Percentiles rank a stretch among this genome's conserved stretches.
phyloP scores from a whole-genome alignment of 2,797 vertebrate species.

The Pygocentrus nattereri region DNA sequence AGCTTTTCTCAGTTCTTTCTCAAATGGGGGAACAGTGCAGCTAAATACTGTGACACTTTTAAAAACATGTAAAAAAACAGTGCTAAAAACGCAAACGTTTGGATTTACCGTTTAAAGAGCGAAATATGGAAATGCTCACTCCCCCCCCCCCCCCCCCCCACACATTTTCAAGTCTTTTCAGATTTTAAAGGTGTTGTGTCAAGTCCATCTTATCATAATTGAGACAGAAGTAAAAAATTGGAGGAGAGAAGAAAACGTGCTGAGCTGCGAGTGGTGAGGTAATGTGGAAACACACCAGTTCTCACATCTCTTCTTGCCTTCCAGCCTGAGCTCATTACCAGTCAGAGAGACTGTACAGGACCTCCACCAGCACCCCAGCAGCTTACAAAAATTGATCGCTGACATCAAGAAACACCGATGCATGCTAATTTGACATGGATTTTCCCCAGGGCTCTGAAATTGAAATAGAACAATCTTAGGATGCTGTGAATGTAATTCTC shows the following conservation, averaged over 20 bases:
- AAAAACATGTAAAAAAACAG: too few species aligned
- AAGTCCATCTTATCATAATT: not conserved
- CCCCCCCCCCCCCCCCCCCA: too few species aligned
- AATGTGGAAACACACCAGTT: slow-evolving; percentile 12
- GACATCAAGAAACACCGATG: slow-evolving; percentile 39
- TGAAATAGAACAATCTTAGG: slow-evolving; percentile 23
- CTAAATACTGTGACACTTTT: too few species aligned
- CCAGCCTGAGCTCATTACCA: slow-evolving; percentile 39
- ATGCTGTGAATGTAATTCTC: slow-evolving; percentile 29
- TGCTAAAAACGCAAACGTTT: too few species aligned
- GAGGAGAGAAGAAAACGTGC: not conserved
- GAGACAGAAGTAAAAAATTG: not conserved
- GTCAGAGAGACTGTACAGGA: slow-evolving; percentile 18
- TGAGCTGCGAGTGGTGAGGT: not conserved
- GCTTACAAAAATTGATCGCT: slow-evolving; percentile 39
- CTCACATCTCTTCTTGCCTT: slow-evolving; percentile 25
- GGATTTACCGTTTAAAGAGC: too few species aligned
- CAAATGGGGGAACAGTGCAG: too few species aligned
- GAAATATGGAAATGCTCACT: too few species aligned
- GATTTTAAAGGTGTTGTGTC: not conserved
- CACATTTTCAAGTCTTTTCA: too few species aligned
- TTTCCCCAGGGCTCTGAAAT: slow-evolving; percentile 28
- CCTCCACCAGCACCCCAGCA: slow-evolving; percentile 19
- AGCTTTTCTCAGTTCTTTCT: too few species aligned
- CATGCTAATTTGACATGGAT: slow-evolving; percentile 45